Conservation (phyloP, 2,113 vertebrate species). For the Ornithorhynchus anatinus region DNA sequence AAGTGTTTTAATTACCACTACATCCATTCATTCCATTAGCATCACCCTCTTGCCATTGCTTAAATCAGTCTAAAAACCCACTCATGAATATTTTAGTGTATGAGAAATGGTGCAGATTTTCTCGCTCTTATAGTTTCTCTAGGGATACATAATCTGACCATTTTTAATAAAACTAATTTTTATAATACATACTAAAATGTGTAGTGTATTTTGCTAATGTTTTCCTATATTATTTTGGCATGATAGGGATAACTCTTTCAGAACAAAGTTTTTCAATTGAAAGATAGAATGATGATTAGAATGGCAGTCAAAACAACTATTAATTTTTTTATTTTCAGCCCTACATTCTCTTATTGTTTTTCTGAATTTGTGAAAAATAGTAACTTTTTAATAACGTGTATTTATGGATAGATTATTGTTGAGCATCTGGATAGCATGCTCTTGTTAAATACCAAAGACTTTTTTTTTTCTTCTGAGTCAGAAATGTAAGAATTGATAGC, state of each 20-base stretch:
- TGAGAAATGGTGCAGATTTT: too few relatives aligned
- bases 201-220: too few relatives aligned
- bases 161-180: background rate
- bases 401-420: background rate
- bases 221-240: background rate
- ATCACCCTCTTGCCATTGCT: background rate
- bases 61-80: background rate
- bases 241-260: background rate
- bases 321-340: background rate
- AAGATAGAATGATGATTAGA: rapidly evolving
- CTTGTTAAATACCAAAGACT: background rate
- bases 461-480: background rate
- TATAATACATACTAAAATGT: background rate
- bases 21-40: background rate
- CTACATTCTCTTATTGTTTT: background rate
- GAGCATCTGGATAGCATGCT: background rate
- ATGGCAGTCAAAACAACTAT: background rate
- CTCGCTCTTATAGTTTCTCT: background rate
- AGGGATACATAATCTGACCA: background rate
- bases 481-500: background rate
- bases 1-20: background rate
- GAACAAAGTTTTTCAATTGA: background rate
- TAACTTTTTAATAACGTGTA: background rate
- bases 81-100: too few relatives aligned
- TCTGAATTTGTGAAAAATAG: background rate